Base-by-base conservation (phyloP, 2,113 vertebrate species). In the Uria lomvia region DNA sequence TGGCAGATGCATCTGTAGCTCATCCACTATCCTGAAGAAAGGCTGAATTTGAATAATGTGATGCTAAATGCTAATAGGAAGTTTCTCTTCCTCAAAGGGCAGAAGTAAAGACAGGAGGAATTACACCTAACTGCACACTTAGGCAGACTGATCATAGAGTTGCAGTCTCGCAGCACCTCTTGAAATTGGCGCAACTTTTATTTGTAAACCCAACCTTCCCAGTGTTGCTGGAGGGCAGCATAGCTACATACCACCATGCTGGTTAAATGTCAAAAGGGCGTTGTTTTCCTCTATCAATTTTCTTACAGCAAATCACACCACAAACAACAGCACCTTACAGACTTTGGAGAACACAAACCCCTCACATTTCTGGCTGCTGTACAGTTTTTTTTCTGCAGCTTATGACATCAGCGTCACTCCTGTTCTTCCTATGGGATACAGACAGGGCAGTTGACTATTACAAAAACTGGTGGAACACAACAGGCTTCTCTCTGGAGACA, bases 171-270 rank as follows among this genome's bases (percentile, higher is more conserved):
- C 40, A 75, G 58, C 42, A 65, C 8, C 29, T 91, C 60, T 84
- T 75, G 55, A 60, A 93, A 70, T 45, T 12, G 36, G 29, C 80
- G 34, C 40, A 66, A 30, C 24, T 9, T 60, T 10, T 12, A 36
- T 72, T 40, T 8, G 15, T 30, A 55, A 55, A 74, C 38, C 15
- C 74, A 32, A 45, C 15, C 24, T 80, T 89, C 32, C 32, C 11
- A 15, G 26, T 9, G 34, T 27, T 90, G 49, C 71, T 82, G 26
- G 42, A 42, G 34, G 49, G 30, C 40, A 75, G 34, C 12, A 17
- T 1, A 68, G 36, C 30, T 24, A 22, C 30, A 2, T 11, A 21
- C 11, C 43, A 1, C 15, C 2, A 0, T 50, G 56, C 34, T 56
- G 23, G 16, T 15, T 53, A 43, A 12, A 6, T 50, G 29, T 15